Base-by-base conservation (phyloP, 2,888 invertebrate species). In the Ormyrus nitidulus region DNA sequence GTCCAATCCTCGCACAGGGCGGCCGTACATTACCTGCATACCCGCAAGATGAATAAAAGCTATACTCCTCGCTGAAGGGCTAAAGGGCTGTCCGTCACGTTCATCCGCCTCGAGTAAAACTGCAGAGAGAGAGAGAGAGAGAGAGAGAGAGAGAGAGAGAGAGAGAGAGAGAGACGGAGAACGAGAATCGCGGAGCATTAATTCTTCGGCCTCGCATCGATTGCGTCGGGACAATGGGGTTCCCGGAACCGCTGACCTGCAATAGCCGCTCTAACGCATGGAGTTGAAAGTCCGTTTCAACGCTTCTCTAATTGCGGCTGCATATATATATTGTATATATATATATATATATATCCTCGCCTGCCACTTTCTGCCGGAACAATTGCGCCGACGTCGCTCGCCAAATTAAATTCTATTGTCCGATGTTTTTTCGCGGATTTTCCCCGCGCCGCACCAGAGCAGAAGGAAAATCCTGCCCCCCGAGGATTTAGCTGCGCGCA, bases 281-380 rank as follows among this genome's bases (percentile, higher is more conserved):
- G 11, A 10, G 10, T 51, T 66, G 65, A 66, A 66, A 66, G 65
- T 66, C 51, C 65, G 51, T 75, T 74, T 56, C 51, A 62, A 66
- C 76, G 81, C 76, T 69, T 68, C 76, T 65, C 82, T 84, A 84
- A 84, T 84, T 83, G 81, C 74, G 19, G 49, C 69, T 13, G 48
- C 49, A 34, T 34, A 34, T 34, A 34, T 34, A 19, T 46, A 48
- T 64, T 34, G 4, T 34, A 34, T 34, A 19, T 46, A 48, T 64
- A 64, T 62, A 7, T 48, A 48, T 48, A 19, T 46, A n/a, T n/a
- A 48, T 8, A 48, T 64, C 2, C n/a, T n/a, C 7, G n/a, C 48
- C 6, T 9, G 48, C 8, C 13, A 7, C 19, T 10, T 19, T 59
- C 64, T 48, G 48, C n/a, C 19, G 34, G 19, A 64, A 49, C 11